A percentile compares a stretch with the other conserved stretches of the same genome.
Conservation (phyloP, 37 sponge, comb jelly and placozoan genomes). For the Oopsacas minuta region DNA sequence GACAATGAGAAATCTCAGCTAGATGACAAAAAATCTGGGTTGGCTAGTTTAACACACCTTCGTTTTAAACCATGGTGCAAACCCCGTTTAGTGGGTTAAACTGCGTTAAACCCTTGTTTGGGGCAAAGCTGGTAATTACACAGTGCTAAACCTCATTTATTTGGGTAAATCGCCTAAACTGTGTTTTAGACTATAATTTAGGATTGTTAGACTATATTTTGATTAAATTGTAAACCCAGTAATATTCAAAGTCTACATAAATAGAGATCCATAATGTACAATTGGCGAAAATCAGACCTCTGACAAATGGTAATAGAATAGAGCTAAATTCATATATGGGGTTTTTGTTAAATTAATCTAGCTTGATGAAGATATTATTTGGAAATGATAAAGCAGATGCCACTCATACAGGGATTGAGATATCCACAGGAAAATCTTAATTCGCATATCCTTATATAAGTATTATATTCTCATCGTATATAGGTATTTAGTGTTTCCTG, state of each 20-base stretch:
- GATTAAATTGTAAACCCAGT: not conserved
- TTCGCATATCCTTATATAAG: not conserved
- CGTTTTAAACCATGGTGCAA: conserved; percentile 8
- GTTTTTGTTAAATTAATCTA: not conserved
- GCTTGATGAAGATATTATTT: not conserved
- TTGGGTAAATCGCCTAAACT: not conserved
- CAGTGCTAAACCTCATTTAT: not conserved
- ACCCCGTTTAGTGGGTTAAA: conserved; percentile 13
- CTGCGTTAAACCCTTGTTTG: not conserved
- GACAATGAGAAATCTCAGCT: too few relatives aligned
- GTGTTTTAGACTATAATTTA: not conserved
- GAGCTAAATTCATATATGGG: not conserved
- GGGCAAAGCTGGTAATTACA: not conserved
- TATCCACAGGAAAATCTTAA: not conserved
- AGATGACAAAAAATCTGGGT: too few relatives aligned
- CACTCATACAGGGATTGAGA: not conserved
- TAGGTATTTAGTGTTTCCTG: not conserved
- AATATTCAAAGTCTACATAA: not conserved
- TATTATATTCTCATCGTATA: not conserved
- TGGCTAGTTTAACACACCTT: conserved; percentile 5
- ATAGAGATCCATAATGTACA: not conserved
- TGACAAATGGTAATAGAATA: not conserved
- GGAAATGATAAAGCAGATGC: not conserved
- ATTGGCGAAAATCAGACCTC: not conserved
- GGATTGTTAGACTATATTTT: not conserved